Percentiles rank a stretch among this genome's conserved stretches.
Evolutionary conservation across 2,888 invertebrate genomes (phyloP).

Genomic region (Venusia cambrica): DNA sequence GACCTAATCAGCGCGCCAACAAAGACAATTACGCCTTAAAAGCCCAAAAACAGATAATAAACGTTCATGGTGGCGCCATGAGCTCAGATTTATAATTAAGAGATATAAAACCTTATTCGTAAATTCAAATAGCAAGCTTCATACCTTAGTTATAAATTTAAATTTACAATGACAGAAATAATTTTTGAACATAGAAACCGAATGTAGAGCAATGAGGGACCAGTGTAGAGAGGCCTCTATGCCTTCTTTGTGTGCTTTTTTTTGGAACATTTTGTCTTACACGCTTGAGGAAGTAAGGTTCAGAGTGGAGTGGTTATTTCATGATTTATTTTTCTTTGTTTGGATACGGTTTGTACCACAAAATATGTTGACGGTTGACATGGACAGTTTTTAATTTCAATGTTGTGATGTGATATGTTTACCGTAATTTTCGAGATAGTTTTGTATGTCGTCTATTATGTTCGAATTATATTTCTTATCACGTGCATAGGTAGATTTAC

Average conservation of each 20-base stretch:
- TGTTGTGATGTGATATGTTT: too few species aligned
- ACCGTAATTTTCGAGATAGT: too few species aligned
- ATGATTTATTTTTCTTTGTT: constrained; percentile 79
- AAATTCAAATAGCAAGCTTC: constrained; percentile 26
- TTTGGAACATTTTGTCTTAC: constrained; percentile 37
- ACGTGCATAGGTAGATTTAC: too few species aligned
- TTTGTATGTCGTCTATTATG: too few species aligned
- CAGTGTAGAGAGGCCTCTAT: constrained; percentile 42
- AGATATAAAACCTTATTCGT: constrained; percentile 17
- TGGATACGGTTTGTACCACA: too few species aligned
- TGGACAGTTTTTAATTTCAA: constrained; percentile 49
- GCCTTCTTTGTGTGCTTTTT: constrained; percentile 57
- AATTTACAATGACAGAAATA: constrained; percentile 45
- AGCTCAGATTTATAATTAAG: constrained; percentile 18
- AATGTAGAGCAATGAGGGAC: constrained; percentile 51
- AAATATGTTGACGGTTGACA: constrained; percentile 70
- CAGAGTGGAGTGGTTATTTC: constrained; percentile 40
- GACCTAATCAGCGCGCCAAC: constrained; percentile 27
- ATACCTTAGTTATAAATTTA: constrained; percentile 51
- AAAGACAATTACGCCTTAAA: constrained; percentile 28
- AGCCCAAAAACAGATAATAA: constrained; percentile 40
- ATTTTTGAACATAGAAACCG: constrained; percentile 43
- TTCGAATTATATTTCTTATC: too few species aligned
- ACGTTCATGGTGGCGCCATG: constrained; percentile 33
- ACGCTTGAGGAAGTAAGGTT: constrained; percentile 41